Conservation (phyloP, 2,888 invertebrate genomes). For the Abrostola tripartita region DNA sequence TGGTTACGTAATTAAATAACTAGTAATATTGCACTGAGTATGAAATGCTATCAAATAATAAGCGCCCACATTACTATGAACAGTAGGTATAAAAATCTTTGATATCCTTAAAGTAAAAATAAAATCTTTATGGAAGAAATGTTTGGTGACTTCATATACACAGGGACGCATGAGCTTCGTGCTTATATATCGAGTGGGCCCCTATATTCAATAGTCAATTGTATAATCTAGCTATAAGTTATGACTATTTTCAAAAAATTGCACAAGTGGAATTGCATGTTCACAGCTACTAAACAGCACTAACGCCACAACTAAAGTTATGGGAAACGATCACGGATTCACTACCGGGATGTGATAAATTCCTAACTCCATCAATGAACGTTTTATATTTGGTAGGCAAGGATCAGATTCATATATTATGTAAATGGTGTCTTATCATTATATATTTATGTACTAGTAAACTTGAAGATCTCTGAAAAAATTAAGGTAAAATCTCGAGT, state of each 20-base stretch:
- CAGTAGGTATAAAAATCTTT: conserved; percentile 82
- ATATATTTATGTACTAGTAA: conserved; percentile 83
- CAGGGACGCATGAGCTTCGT: conserved; percentile 78
- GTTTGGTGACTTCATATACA: conserved; percentile 80
- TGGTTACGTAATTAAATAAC: conserved; percentile 89
- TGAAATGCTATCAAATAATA: conserved; percentile 89
- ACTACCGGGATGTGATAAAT: conserved; percentile 71
- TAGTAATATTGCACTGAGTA: conserved; percentile 90
- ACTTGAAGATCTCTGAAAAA: conserved; percentile 82
- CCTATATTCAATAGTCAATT: conserved; percentile 87
- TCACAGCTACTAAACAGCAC: conserved; percentile 86
- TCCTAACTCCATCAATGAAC: conserved; percentile 69
- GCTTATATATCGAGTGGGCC: conserved; percentile 83
- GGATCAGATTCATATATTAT: conserved; percentile 76
- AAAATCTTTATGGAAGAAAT: conserved; percentile 86
- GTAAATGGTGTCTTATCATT: conserved; percentile 81
- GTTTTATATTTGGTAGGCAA: conserved; percentile 79
- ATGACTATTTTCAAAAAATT: conserved; percentile 87
- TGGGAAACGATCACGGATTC: conserved; percentile 76
- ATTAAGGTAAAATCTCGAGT: conserved; percentile 84
- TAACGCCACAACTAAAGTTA: conserved; percentile 76
- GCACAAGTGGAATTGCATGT: conserved; percentile 88
- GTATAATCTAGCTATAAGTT: conserved; percentile 87
- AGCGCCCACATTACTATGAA: conserved; percentile 85
- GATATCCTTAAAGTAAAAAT: conserved; percentile 85